A percentile compares a stretch with the other conserved stretches of the same genome.
phyloP scores from a whole-genome alignment of 1,140 invertebrate species.

The Trachelipus rathkii region DNA sequence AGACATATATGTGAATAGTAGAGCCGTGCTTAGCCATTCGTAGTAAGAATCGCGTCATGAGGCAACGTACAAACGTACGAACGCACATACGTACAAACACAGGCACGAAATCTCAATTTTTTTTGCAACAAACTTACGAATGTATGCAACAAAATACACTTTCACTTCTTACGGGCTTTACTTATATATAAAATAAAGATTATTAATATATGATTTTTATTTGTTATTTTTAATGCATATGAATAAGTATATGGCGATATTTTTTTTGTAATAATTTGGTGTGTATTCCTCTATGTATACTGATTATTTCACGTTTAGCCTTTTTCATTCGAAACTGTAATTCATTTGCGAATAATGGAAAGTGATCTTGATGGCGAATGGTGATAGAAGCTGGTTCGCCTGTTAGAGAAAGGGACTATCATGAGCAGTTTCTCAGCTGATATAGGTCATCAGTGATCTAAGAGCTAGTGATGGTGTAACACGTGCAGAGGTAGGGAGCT shows the following conservation, averaged over 20 bases:
- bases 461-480: slow-evolving; percentile 2
- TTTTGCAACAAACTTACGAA: background rate
- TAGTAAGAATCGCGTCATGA: background rate
- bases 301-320: background rate
- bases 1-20: background rate
- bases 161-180: slow-evolving; percentile 5
- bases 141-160: background rate
- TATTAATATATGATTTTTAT: background rate
- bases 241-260: too few relatives aligned
- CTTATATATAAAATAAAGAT: background rate
- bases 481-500: background rate
- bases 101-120: too few relatives aligned
- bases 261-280: too few relatives aligned
- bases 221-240: background rate
- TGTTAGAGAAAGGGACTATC: background rate
- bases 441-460: background rate
- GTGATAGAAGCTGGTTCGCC: background rate
- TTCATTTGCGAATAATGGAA: background rate
- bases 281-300: background rate
- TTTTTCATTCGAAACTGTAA: background rate
- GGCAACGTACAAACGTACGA: background rate
- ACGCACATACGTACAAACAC: background rate
- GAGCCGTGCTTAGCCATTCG: background rate
- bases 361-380: slow-evolving; percentile 8
- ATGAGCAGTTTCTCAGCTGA: slow-evolving; percentile 3